Conservation (phyloP, 2,797 vertebrate species). For the Sphaeramia orbicularis region DNA sequence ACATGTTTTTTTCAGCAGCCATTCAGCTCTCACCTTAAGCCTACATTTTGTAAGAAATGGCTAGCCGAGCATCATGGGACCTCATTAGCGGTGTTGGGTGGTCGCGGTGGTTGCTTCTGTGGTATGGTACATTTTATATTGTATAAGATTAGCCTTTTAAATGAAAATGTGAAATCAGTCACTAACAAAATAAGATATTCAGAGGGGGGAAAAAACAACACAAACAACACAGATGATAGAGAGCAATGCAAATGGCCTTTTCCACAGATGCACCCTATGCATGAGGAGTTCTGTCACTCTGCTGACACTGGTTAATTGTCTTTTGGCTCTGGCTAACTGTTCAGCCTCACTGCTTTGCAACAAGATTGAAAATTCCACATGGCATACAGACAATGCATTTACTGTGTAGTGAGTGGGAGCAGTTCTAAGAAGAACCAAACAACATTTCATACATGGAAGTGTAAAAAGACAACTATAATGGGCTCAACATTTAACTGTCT, state of each 20-base stretch:
- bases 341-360: not conserved
- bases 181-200: not conserved
- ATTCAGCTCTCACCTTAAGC: constrained; percentile 40
- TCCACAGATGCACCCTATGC: not conserved
- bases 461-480: no score
- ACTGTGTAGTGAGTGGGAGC: no score
- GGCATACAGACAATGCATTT: no score
- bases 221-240: constrained; percentile 9
- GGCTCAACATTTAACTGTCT: no score
- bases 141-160: not conserved
- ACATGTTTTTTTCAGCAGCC: constrained; percentile 36
- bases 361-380: not conserved
- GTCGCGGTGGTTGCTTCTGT: constrained; percentile 2
- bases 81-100: constrained; percentile 51
- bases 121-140: not conserved
- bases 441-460: no score
- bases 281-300: constrained; percentile 1
- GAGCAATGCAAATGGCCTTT: constrained; percentile 6
- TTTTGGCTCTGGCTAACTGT: constrained; percentile 6
- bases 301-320: constrained; percentile 31
- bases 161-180: constrained; percentile 14
- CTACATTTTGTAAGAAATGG: constrained; percentile 4
- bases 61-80: constrained; percentile 46
- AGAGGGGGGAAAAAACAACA: constrained; percentile 9
- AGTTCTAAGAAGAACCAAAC: no score